These are phyloP conservation scores for Nematostella vectensis DNA, from an alignment of 92 coral and sea anemone species.

Conservation along the genomic window DNA sequence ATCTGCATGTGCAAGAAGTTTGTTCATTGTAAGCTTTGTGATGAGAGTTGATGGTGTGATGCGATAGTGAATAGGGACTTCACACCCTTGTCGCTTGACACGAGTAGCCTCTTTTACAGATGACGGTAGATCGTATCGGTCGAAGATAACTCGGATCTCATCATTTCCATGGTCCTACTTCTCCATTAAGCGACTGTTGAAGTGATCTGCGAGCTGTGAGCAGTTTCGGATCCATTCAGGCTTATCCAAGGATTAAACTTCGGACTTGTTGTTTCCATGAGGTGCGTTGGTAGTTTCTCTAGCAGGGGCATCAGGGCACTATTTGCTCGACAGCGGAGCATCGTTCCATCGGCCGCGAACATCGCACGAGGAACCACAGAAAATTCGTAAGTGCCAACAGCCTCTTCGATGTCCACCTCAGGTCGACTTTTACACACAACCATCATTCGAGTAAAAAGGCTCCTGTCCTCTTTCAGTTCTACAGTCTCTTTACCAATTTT, in stretches of 20 bases:
- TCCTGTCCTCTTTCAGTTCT: slow-evolving; percentile 32
- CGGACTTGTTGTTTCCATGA: not conserved
- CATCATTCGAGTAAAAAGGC: slow-evolving; percentile 28
- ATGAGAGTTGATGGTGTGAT: slow-evolving; percentile 29
- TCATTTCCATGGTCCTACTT: slow-evolving; percentile 9
- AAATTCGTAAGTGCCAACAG: slow-evolving; percentile 23
- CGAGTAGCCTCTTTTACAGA: slow-evolving; percentile 28
- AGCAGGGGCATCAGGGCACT: slow-evolving; percentile 12
- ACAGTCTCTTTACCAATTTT: slow-evolving; percentile 11
- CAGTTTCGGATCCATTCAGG: slow-evolving; percentile 28
- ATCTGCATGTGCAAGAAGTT: slow-evolving; percentile 20
- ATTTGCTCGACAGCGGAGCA: slow-evolving; percentile 15
- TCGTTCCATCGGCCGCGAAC: slow-evolving; percentile 25
- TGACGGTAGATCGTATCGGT: slow-evolving; percentile 23
- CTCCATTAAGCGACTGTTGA: slow-evolving; percentile 5
- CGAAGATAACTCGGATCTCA: slow-evolving; percentile 28
- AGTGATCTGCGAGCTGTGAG: slow-evolving; percentile 34
- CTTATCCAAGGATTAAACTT: slow-evolving; percentile 41
- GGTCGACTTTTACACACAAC: slow-evolving; percentile 2
- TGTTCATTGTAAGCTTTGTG: slow-evolving; percentile 17
- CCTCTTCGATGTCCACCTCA: slow-evolving; percentile 26
- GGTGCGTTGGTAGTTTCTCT: not conserved
- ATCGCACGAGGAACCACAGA: slow-evolving; percentile 20
- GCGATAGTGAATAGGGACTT: slow-evolving; percentile 17
- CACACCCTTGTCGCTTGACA: slow-evolving; percentile 13